A percentile compares a stretch with the other conserved stretches of the same genome.
These are phyloP conservation scores for Chelonoidis abingdonii DNA, from an alignment of 2,113 vertebrate species.

Conservation along the genomic window DNA sequence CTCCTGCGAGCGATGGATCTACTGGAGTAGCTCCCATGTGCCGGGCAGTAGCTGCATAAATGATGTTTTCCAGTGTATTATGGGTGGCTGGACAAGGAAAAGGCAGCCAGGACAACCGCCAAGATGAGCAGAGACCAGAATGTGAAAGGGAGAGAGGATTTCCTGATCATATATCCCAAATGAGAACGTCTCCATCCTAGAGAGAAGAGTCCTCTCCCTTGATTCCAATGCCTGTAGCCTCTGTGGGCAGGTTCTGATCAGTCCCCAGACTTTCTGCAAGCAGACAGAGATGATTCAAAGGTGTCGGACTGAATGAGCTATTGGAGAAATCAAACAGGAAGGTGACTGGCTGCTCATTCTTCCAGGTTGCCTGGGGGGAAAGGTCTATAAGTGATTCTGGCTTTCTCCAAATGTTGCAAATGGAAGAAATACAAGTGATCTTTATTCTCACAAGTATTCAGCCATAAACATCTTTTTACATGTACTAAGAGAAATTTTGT, in stretches of 20 bases:
- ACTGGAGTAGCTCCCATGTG: background rate
- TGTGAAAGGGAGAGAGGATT: background rate
- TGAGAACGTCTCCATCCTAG: background rate
- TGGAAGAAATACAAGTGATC: background rate
- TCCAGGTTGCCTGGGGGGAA: background rate
- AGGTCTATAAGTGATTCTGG: background rate
- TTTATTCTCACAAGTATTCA: background rate
- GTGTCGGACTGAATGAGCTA: rapidly evolving
- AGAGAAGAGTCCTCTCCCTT: background rate
- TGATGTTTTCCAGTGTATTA: background rate
- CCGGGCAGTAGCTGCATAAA: background rate
- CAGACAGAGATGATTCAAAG: background rate
- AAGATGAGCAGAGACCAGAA: background rate
- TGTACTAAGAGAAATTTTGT: background rate
- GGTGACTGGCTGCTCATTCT: background rate
- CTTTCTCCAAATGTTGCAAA: background rate
- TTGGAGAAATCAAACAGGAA: background rate
- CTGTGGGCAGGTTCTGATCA: background rate
- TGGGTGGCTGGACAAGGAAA: background rate
- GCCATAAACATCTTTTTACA: background rate
- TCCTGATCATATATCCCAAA: background rate
- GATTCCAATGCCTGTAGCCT: background rate
- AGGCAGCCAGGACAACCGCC: background rate
- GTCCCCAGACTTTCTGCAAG: background rate
- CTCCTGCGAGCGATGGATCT: background rate